Evolutionary conservation across 2,888 invertebrate genomes (phyloP).

Genomic region (Scaptodrosophila latifasciaeformis): DNA sequence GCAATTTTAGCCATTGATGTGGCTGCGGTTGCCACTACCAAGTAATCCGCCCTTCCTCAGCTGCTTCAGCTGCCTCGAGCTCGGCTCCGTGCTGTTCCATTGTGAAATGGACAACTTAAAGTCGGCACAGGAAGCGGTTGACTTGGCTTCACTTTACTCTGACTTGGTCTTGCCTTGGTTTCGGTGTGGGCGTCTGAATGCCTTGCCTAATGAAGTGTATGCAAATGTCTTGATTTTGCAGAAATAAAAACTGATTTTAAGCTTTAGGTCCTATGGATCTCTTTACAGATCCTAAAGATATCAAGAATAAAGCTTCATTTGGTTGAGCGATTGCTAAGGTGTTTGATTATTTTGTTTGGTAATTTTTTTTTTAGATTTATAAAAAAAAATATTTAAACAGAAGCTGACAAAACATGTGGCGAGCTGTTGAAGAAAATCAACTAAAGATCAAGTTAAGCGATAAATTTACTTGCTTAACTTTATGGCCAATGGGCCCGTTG

Average conservation of each 20-base stretch:
- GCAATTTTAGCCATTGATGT: constrained; percentile 57
- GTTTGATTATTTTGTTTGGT: too few species aligned
- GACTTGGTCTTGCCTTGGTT: not conserved
- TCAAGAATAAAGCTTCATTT: too few species aligned
- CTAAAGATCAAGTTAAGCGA: constrained; percentile 1
- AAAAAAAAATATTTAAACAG: not conserved
- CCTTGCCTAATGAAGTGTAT: constrained; percentile 63
- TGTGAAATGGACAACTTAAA: too few species aligned
- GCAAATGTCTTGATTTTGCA: constrained; percentile 40
- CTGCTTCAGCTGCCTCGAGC: not conserved
- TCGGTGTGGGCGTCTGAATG: constrained; percentile 39
- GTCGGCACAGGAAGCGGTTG: not conserved
- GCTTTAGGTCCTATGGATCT: too few species aligned
- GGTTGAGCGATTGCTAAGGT: too few species aligned
- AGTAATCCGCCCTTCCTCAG: too few species aligned
- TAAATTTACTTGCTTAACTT: not conserved
- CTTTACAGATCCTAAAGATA: too few species aligned
- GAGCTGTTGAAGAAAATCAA: constrained; percentile 16
- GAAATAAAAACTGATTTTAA: too few species aligned
- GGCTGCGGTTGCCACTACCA: constrained; percentile 18
- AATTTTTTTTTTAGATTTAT: not conserved
- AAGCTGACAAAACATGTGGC: constrained; percentile 3
- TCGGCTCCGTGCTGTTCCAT: too few species aligned
- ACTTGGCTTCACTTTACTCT: constrained; percentile 13
- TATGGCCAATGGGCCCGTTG: constrained; percentile 50